Percentiles rank a stretch among this genome's conserved stretches.
phyloP scores from a whole-genome alignment of 2,113 vertebrate species.

The Pontoporia blainvillei region DNA sequence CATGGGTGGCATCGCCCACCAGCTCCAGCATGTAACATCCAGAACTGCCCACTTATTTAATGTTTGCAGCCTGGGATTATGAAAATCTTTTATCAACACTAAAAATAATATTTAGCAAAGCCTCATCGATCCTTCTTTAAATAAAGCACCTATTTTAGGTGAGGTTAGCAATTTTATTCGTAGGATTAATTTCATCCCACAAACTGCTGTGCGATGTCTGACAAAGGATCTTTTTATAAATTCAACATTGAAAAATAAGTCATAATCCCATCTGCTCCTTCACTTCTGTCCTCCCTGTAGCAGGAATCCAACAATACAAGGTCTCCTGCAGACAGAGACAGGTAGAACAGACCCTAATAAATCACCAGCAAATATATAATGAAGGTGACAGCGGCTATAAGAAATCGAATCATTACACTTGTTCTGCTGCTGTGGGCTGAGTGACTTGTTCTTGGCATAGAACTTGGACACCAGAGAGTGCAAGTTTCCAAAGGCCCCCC shows the following conservation, averaged over 20 bases:
- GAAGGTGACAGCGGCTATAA: conserved; percentile 36
- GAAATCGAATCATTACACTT: conserved; percentile 46
- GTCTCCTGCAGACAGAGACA: conserved; percentile 45
- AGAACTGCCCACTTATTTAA: not conserved
- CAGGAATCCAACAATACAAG: conserved; percentile 43
- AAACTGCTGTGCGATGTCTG: conserved; percentile 48
- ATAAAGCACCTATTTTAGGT: conserved; percentile 63
- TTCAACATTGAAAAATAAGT: conserved; percentile 54
- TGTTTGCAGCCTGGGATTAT: conserved; percentile 36
- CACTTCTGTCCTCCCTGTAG: conserved; percentile 1
- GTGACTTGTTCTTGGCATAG: not conserved
- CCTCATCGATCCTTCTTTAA: conserved; percentile 55
- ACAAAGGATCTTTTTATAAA: conserved; percentile 57
- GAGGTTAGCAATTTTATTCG: conserved; percentile 57
- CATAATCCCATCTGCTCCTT: conserved; percentile 52
- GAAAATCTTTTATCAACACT: conserved; percentile 62
- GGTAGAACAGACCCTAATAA: conserved; percentile 60
- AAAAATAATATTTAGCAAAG: conserved; percentile 67
- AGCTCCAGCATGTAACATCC: rapidly evolving
- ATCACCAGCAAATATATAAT: conserved; percentile 50
- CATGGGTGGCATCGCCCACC: not conserved
- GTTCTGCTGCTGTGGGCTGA: not conserved
- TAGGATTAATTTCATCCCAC: conserved; percentile 64
- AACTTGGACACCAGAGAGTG: not conserved
- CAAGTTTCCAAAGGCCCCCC: not conserved